Conservation (phyloP, 2,888 invertebrate species). For the Eupithecia tripunctaria region DNA sequence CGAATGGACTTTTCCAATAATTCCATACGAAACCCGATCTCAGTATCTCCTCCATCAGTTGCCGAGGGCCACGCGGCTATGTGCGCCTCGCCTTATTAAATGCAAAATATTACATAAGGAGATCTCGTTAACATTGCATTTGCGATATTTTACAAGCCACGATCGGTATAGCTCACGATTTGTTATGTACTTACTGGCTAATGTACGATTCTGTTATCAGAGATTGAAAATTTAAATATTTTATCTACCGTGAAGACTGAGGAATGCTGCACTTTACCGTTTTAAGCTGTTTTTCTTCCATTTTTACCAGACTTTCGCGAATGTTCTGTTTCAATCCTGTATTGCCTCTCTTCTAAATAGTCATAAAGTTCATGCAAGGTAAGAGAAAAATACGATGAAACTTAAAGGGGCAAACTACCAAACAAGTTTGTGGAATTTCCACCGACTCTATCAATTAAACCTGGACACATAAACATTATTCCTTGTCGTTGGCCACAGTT, state of each 20-base stretch:
- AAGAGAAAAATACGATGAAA: background rate
- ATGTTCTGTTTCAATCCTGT: background rate
- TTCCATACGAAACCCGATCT: conserved; percentile 78
- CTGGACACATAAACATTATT: conserved; percentile 25
- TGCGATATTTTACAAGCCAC: conserved; percentile 72
- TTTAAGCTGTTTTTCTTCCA: background rate
- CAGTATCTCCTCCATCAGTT: conserved; percentile 73
- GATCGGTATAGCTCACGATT: conserved; percentile 55
- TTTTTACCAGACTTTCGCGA: background rate
- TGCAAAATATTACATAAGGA: conserved; percentile 80
- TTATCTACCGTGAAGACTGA: conserved; percentile 16
- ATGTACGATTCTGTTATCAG: conserved; percentile 32
- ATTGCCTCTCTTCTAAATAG: background rate
- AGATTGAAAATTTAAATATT: conserved; percentile 30
- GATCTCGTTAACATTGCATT: conserved; percentile 79
- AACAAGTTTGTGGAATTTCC: conserved; percentile 14
- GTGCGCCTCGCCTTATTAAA: conserved; percentile 76
- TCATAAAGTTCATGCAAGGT: background rate
- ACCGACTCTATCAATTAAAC: conserved; percentile 21
- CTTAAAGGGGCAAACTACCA: background rate
- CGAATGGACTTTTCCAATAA: conserved; percentile 81
- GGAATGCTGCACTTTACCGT: conserved; percentile 12
- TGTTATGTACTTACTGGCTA: conserved; percentile 42
- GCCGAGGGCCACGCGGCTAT: conserved; percentile 73
- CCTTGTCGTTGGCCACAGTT: conserved; percentile 17